These are phyloP conservation scores for Listronotus bonariensis DNA, from an alignment of 1,140 invertebrate species.

Conservation along the genomic window DNA sequence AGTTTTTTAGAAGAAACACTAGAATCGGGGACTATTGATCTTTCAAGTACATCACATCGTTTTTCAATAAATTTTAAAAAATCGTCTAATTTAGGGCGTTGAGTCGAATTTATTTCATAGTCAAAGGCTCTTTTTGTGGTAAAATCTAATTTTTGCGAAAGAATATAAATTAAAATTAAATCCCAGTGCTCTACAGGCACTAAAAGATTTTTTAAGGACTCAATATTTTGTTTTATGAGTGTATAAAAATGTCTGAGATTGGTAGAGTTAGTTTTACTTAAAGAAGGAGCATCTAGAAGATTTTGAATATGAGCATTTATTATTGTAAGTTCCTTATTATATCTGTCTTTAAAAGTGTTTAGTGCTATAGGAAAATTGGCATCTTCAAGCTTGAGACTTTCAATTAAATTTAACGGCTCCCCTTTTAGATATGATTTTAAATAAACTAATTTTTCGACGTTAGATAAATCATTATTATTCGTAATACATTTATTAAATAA, in stretches of 20 bases:
- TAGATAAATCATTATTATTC: not conserved
- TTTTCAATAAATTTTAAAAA: too few species aligned
- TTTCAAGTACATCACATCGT: too few species aligned
- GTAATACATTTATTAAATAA: too few species aligned
- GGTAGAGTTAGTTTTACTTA: not conserved
- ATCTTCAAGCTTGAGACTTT: not conserved
- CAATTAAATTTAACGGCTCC: slow-evolving; percentile 1
- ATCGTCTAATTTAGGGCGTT: too few species aligned
- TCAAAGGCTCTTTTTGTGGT: not conserved
- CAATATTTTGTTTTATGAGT: not conserved
- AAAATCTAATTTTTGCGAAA: not conserved
- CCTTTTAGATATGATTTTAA: slow-evolving; percentile 6
- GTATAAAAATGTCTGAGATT: not conserved
- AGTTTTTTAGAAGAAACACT: too few species aligned
- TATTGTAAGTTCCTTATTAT: slow-evolving; percentile 3
- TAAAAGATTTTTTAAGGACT: not conserved
- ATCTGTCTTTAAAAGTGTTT: slow-evolving; percentile 2
- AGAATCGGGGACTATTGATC: too few species aligned
- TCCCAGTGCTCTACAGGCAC: not conserved
- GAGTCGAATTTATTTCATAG: too few species aligned
- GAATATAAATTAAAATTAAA: slow-evolving; percentile 2
- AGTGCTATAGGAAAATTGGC: slow-evolving; percentile 1
- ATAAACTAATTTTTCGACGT: slow-evolving; percentile 1
- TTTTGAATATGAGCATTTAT: not conserved
- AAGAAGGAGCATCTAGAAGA: not conserved